A percentile compares a stretch with the other conserved stretches of the same genome.
These are phyloP conservation scores for Hyperoplus lanceolatus DNA, from an alignment of 2,797 vertebrate species.

Conservation along the genomic window DNA sequence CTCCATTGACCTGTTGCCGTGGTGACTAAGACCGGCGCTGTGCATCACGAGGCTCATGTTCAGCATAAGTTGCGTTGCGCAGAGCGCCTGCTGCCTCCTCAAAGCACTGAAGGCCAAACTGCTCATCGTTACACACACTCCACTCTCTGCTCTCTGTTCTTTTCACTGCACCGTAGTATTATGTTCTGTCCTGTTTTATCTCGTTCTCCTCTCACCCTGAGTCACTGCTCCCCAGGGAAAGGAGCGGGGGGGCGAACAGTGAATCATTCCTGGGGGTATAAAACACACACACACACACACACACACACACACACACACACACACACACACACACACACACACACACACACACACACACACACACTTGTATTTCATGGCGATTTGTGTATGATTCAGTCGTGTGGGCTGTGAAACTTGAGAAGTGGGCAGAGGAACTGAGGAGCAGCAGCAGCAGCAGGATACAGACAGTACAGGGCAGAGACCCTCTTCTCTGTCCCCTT, in stretches of 20 bases:
- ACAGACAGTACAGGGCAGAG: slow-evolving; percentile 45
- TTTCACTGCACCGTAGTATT: slow-evolving; percentile 44
- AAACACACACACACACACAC: not conserved
- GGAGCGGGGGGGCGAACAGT: slow-evolving; percentile 69
- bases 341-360: too few relatives aligned
- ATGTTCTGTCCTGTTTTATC: slow-evolving; percentile 62
- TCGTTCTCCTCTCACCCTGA: slow-evolving; percentile 73
- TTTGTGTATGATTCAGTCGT: slow-evolving; percentile 77
- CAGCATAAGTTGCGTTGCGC: slow-evolving; percentile 61
- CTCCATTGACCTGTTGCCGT: slow-evolving; percentile 70
- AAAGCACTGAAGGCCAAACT: slow-evolving; percentile 79
- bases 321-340: too few relatives aligned
- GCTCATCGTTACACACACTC: slow-evolving; percentile 68
- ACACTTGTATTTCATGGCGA: slow-evolving; percentile 24
- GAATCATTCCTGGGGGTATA: slow-evolving; percentile 73
- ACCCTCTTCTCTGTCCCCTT: slow-evolving; percentile 55
- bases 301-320: not conserved
- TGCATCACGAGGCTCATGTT: slow-evolving; percentile 72
- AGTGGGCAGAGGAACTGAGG: slow-evolving; percentile 66
- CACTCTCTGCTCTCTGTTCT: slow-evolving; percentile 45
- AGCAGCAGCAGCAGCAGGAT: slow-evolving; percentile 53
- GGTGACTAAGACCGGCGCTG: slow-evolving; percentile 77
- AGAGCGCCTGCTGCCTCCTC: slow-evolving; percentile 73
- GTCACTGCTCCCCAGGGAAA: slow-evolving; percentile 75
- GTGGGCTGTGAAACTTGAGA: slow-evolving; percentile 82